These are phyloP conservation scores for Tachysurus vachellii DNA, from an alignment of 2,113 vertebrate species.

Conservation along the genomic window DNA sequence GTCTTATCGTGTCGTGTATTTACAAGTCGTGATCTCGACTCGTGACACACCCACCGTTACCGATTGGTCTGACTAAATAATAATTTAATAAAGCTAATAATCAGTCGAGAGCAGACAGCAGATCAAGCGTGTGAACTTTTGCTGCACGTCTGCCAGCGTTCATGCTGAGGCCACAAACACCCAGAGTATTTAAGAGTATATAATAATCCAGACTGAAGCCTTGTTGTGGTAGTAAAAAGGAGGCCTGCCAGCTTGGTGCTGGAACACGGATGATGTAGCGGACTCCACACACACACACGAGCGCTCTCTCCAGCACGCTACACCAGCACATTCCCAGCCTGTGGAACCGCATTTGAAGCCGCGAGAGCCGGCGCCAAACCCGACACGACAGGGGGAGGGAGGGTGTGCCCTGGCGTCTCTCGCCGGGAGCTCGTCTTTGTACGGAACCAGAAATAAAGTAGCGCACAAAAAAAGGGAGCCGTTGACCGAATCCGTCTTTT, in stretches of 20 bases:
- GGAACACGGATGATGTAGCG: not conserved
- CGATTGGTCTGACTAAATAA: not conserved
- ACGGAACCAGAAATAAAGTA: not conserved
- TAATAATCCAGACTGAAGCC: not conserved
- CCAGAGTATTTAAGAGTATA: not conserved
- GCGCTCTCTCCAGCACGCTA: not conserved
- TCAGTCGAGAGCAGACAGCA: not conserved
- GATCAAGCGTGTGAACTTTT: not conserved
- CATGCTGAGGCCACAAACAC: not conserved
- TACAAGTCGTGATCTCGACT: not conserved
- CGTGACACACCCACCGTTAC: not conserved
- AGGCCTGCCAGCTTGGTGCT: constrained; percentile 14
- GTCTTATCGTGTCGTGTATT: not conserved
- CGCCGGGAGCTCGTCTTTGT: not conserved
- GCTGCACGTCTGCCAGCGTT: not conserved
- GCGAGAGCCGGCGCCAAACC: constrained; percentile 36
- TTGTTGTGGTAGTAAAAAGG: not conserved
- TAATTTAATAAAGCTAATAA: not conserved
- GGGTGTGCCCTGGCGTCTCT: constrained; percentile 30
- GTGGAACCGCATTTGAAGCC: constrained; percentile 28
- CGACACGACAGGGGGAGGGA: constrained; percentile 34
- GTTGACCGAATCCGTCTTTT: not conserved
- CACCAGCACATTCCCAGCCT: constrained; percentile 44
- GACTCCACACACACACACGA: not conserved
- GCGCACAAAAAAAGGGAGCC: not conserved